These are phyloP conservation scores for Acanthisitta chloris DNA, from an alignment of 2,113 vertebrate genomes.

Conservation along the genomic window DNA sequence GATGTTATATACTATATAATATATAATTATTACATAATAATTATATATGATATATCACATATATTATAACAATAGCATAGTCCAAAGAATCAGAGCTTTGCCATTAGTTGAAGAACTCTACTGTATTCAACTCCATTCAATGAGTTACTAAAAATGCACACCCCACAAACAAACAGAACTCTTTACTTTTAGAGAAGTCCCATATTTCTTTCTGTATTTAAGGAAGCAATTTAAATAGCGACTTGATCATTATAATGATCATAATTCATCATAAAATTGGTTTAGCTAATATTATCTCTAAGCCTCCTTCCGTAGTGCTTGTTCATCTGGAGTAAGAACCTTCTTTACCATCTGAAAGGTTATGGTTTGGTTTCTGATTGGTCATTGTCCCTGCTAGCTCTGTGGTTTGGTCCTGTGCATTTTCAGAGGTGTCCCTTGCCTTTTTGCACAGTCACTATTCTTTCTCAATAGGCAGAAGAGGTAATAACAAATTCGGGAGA, in stretches of 20 bases:
- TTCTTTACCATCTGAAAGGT: not conserved
- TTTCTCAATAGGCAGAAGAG: not conserved
- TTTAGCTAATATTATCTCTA: not conserved
- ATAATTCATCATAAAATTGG: not conserved
- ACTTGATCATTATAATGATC: not conserved
- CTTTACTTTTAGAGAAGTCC: not conserved
- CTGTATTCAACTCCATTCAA: not conserved
- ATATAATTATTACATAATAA: too few species aligned
- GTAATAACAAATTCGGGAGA: not conserved
- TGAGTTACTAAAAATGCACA: not conserved
- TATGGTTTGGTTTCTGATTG: not conserved
- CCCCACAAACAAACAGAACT: not conserved
- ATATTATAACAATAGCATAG: too few species aligned
- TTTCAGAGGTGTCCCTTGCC: not conserved
- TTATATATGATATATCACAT: too few species aligned
- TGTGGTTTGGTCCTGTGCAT: not conserved
- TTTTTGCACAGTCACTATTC: not conserved
- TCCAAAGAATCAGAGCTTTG: not conserved
- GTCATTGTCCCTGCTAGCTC: not conserved
- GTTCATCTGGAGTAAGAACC: not conserved
- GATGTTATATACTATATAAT: too few species aligned
- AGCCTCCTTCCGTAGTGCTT: not conserved
- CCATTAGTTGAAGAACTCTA: not conserved
- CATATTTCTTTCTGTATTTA: not conserved
- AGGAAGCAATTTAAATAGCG: not conserved